A percentile compares a stretch with the other conserved stretches of the same genome.
Conservation (phyloP, 2,113 vertebrate genomes). For the Pao palembangensis region DNA sequence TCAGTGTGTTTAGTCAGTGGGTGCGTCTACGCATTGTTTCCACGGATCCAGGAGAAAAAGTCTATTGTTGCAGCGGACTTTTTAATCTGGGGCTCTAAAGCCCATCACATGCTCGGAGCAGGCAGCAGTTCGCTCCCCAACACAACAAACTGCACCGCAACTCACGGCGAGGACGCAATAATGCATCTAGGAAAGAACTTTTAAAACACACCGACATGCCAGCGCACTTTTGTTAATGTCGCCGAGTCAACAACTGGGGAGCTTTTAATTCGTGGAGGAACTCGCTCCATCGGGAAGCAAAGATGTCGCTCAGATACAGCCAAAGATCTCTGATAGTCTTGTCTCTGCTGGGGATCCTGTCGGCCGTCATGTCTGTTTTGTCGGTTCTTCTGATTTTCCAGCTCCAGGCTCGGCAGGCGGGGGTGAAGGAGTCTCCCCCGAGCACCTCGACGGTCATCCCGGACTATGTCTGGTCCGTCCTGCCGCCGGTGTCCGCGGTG, state of each 20-base stretch:
- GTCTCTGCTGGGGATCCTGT: conserved; percentile 77
- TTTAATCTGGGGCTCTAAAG: conserved; percentile 72
- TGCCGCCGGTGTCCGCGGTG: conserved; percentile 78
- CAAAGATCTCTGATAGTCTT: conserved; percentile 78
- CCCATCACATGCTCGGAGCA: conserved; percentile 68
- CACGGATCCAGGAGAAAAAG: conserved; percentile 60
- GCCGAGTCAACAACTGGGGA: not conserved
- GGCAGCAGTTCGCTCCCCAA: conserved; percentile 7
- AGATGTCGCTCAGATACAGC: conserved; percentile 73
- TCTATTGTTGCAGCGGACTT: conserved; percentile 70
- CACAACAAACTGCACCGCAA: conserved; percentile 19
- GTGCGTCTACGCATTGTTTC: conserved; percentile 46
- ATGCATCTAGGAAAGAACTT: conserved; percentile 11
- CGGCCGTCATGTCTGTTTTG: conserved; percentile 82
- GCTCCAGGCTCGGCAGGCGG: conserved; percentile 73
- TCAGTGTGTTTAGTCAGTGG: conserved; percentile 2
- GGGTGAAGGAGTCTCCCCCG: conserved; percentile 47
- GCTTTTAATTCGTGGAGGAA: not conserved
- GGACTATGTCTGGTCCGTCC: conserved; percentile 57
- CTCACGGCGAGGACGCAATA: conserved; percentile 7
- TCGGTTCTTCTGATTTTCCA: conserved; percentile 85
- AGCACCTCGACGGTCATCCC: conserved; percentile 50
- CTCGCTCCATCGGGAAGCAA: conserved; percentile 6
- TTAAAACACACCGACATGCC: conserved; percentile 2
- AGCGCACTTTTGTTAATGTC: conserved; percentile 5